Percentiles rank a stretch among this genome's conserved stretches.
phyloP scores from a whole-genome alignment of 2,113 vertebrate species.

The Capreolus pygargus region DNA sequence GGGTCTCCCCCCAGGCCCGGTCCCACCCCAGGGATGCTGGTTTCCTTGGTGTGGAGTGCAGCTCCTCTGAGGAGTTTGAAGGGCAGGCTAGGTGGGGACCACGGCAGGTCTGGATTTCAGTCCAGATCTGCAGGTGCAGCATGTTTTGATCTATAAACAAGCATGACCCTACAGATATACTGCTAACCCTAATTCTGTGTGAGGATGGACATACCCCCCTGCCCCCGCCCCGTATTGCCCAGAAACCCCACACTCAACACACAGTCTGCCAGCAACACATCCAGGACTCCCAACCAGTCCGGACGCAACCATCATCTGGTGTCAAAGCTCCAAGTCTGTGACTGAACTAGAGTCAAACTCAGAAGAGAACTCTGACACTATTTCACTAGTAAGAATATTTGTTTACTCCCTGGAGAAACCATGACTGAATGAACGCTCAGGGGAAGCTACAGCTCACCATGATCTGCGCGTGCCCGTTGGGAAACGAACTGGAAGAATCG shows the following conservation, averaged over 20 bases:
- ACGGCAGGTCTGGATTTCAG: not conserved
- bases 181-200: not conserved
- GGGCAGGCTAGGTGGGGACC: not conserved
- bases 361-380: not conserved
- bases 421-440: not conserved
- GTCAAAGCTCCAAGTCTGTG: not conserved
- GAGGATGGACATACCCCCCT: not conserved
- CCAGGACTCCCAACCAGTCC: not conserved
- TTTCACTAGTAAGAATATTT: not conserved
- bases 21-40: not conserved
- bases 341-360: not conserved
- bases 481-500: constrained; percentile 97
- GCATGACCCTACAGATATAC: not conserved
- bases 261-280: rapidly evolving
- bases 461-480: constrained; percentile 98
- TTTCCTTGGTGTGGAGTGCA: not conserved
- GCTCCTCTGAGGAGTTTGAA: not conserved
- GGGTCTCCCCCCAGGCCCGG: rapidly evolving
- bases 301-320: not conserved
- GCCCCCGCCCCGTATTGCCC: rapidly evolving
- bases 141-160: not conserved
- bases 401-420: not conserved
- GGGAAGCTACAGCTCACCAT: constrained; percentile 89
- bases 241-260: not conserved
- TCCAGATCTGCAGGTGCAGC: not conserved